Evolutionary conservation across 2,113 vertebrate species (phyloP).

Genomic region (Ciconia boyciana): DNA sequence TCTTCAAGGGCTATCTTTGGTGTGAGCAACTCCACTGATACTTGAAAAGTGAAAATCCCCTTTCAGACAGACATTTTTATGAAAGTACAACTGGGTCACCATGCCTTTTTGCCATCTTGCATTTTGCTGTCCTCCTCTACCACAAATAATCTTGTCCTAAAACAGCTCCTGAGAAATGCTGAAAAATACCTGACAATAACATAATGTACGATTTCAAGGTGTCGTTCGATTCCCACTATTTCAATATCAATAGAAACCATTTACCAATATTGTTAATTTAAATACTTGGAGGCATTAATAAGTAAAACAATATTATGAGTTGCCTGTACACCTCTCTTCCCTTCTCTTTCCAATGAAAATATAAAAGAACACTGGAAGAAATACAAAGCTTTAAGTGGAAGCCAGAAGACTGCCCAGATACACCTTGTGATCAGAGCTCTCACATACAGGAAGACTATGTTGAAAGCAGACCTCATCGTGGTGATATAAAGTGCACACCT

Average conservation of each 20-base stretch:
- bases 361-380: background rate
- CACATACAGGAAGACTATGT: fast-evolving
- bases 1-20: background rate
- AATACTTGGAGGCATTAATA: background rate
- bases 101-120: background rate
- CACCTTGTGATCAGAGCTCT: background rate
- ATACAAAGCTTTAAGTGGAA: background rate
- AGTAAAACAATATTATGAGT: background rate
- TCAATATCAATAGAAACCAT: background rate
- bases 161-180: background rate
- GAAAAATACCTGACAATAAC: background rate
- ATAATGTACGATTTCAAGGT: background rate
- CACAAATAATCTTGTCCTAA: background rate
- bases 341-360: background rate
- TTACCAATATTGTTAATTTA: background rate
- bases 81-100: background rate
- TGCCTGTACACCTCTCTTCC: background rate
- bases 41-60: background rate
- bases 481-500: background rate
- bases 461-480: background rate
- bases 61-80: background rate
- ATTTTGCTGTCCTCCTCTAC: background rate
- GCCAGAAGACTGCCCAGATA: background rate
- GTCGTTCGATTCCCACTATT: background rate
- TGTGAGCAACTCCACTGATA: background rate